Percentiles rank a stretch among this genome's conserved stretches.
Evolutionary conservation across 2,797 vertebrate species (phyloP).

Genomic region (Fistularia commersonii): DNA sequence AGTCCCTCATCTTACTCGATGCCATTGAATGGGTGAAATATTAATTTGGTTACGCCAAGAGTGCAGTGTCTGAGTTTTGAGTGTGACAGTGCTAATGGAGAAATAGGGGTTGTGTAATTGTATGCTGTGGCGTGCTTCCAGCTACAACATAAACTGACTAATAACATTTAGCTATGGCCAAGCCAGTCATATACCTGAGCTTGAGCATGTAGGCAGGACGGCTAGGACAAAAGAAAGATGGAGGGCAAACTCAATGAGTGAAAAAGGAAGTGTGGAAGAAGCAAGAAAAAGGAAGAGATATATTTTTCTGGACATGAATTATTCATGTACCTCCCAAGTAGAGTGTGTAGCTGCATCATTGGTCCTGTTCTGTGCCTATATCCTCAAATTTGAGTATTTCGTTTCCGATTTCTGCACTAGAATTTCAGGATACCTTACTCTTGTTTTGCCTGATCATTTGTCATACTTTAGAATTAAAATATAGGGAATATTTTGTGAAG

Average conservation of each 20-base stretch:
- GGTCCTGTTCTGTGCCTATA: slow-evolving; percentile 19
- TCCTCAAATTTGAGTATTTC: slow-evolving; percentile 16
- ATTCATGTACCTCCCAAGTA: slow-evolving; percentile 51
- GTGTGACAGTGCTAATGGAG: slow-evolving; percentile 19
- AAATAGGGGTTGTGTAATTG: slow-evolving; percentile 39
- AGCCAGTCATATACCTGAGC: slow-evolving; percentile 17
- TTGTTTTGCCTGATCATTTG: too few species aligned
- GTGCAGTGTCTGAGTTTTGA: slow-evolving; percentile 20
- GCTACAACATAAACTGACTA: slow-evolving; percentile 23
- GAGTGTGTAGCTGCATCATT: slow-evolving; percentile 26
- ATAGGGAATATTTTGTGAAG: too few species aligned
- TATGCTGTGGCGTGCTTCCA: slow-evolving; percentile 21
- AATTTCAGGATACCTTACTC: slow-evolving; percentile 7
- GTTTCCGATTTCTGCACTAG: slow-evolving; percentile 16
- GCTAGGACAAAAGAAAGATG: slow-evolving; percentile 39
- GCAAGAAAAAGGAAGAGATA: slow-evolving; percentile 40
- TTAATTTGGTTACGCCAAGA: slow-evolving; percentile 39
- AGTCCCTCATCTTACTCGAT: slow-evolving; percentile 23
- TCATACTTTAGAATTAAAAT: too few species aligned
- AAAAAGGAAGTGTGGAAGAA: slow-evolving; percentile 26
- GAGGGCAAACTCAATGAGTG: slow-evolving; percentile 11
- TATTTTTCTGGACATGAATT: slow-evolving; percentile 51
- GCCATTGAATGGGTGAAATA: slow-evolving; percentile 42
- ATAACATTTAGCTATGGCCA: too few species aligned
- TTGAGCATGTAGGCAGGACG: slow-evolving; percentile 20